Conservation (phyloP, 1,140 invertebrate species). For the Ceratina calcarata region DNA sequence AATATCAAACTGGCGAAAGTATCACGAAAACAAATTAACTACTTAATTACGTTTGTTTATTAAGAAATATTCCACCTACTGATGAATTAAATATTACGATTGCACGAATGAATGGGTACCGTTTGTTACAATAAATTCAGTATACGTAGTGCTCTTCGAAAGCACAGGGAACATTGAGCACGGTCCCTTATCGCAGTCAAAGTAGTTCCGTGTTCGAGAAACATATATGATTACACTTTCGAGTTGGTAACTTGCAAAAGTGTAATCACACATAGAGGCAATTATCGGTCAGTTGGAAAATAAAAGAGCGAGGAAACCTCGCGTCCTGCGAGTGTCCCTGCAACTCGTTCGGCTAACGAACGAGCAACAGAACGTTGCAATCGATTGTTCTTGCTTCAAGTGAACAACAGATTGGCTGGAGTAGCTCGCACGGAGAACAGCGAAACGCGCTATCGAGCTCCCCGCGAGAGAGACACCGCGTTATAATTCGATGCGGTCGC, state of each 20-base stretch:
- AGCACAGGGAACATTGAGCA: background rate
- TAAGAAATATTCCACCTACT: no score
- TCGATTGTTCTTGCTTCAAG: background rate
- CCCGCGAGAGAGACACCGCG: conserved; percentile 35
- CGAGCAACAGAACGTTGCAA: background rate
- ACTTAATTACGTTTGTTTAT: no score
- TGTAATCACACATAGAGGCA: background rate
- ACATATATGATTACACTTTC: background rate
- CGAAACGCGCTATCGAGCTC: conserved; percentile 23
- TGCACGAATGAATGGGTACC: no score
- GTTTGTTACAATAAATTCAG: no score
- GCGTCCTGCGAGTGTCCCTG: background rate
- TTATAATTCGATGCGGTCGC: conserved; percentile 61
- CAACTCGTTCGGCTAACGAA: background rate
- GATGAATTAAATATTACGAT: no score
- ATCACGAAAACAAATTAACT: no score
- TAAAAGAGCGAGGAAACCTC: background rate
- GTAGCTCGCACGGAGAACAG: background rate
- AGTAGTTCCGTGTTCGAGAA: background rate
- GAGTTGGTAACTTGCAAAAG: background rate
- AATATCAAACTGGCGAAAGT: no score
- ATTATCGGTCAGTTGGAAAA: background rate
- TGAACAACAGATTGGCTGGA: background rate
- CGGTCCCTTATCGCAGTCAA: background rate
- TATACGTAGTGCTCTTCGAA: background rate